These are phyloP conservation scores for Pyrrhia umbra DNA, from an alignment of 2,888 invertebrate genomes.

Conservation along the genomic window DNA sequence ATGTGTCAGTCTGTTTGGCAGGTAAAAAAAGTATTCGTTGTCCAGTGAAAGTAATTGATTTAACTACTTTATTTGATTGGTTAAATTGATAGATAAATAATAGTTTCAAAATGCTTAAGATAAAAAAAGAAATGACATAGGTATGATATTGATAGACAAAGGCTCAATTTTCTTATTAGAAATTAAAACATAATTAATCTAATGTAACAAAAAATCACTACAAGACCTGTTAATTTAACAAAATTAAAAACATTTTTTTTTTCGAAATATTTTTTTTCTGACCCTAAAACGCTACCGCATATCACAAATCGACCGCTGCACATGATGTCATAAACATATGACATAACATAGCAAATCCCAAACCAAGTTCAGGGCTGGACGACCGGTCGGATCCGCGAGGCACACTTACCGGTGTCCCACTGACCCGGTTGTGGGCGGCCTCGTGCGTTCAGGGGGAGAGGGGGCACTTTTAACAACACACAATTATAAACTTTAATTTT, in stretches of 20 bases:
- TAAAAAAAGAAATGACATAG: too few relatives aligned
- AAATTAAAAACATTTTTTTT: not conserved
- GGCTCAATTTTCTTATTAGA: too few relatives aligned
- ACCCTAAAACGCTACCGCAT: constrained; percentile 4
- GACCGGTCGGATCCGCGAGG: constrained; percentile 74
- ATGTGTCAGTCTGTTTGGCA: constrained; percentile 52
- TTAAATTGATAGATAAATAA: constrained; percentile 17
- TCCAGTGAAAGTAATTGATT: constrained; percentile 48
- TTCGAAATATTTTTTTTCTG: not conserved
- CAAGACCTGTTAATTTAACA: not conserved
- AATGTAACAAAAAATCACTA: not conserved
- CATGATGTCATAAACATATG: constrained; percentile 62
- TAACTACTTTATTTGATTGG: constrained; percentile 13
- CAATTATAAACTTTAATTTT: constrained; percentile 49
- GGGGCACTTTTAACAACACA: constrained; percentile 48
- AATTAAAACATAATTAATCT: too few relatives aligned
- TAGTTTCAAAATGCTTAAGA: too few relatives aligned
- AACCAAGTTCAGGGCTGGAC: constrained; percentile 85
- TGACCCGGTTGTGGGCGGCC: constrained; percentile 70
- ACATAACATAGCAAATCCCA: constrained; percentile 72
- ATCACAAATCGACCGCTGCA: constrained; percentile 16
- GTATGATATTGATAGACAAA: too few relatives aligned
- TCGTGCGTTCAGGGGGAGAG: constrained; percentile 56
- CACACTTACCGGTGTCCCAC: constrained; percentile 70
- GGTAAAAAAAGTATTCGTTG: constrained; percentile 21